Percentiles rank a stretch among this genome's conserved stretches.
Conservation (phyloP, 2,797 vertebrate species). For the Propithecus perrieri region DNA sequence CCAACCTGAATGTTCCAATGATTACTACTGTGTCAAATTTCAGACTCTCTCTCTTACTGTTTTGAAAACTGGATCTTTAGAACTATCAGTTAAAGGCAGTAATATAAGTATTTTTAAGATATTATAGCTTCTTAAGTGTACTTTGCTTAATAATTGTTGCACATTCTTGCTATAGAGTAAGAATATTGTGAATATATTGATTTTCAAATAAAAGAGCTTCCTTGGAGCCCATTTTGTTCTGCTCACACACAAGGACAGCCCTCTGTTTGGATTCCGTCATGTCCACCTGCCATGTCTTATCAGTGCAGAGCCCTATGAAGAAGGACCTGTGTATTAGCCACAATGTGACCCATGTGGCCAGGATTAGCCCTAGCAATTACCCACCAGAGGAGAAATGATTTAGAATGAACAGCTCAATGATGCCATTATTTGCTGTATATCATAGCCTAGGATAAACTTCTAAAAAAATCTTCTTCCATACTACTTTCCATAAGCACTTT, state of each 20-base stretch:
- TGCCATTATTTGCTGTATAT: conserved; percentile 18
- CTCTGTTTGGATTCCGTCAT: conserved; percentile 44
- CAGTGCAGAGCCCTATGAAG: neutral
- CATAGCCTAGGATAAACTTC: neutral
- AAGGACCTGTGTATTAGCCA: conserved; percentile 46
- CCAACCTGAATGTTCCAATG: neutral
- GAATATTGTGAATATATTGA: neutral
- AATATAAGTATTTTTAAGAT: neutral
- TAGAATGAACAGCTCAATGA: conserved; percentile 36
- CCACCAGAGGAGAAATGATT: conserved; percentile 50
- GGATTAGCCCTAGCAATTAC: conserved; percentile 46
- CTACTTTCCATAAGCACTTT: no score
- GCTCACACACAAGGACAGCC: fast-evolving
- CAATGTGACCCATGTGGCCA: conserved; percentile 43
- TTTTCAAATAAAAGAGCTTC: neutral
- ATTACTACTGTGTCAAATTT: neutral
- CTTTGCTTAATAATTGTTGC: neutral
- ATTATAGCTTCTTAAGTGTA: neutral
- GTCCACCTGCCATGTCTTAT: conserved; percentile 49
- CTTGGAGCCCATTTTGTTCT: neutral
- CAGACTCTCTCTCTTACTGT: neutral
- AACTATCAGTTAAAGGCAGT: neutral
- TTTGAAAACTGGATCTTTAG: neutral
- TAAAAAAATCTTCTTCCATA: neutral
- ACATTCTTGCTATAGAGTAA: neutral